A percentile compares a stretch with the other conserved stretches of the same genome.
phyloP scores from a whole-genome alignment of 2,113 vertebrate species.

The western clawed frog (Xenopus tropicalis) region UCB_Xtro_10.0 CM004451.2:6854001-6854500 shows the following conservation, averaged over 20 bases:
- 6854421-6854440: not conserved
- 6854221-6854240: conserved; percentile 6
- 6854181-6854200: not conserved
- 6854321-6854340: not conserved
- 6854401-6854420: not conserved
- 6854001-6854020: not conserved
- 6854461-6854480: not conserved
- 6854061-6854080: not conserved
- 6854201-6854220: not conserved
- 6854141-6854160: not conserved
- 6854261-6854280: not conserved
- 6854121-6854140: not conserved
- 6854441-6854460: not conserved
- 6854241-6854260: not conserved
- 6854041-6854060: not conserved
- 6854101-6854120: not conserved
- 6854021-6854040: not conserved
- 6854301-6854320: conserved; percentile 8
- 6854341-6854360: not conserved
- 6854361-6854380: too few relatives aligned
- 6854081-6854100: not conserved
- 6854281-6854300: not conserved
- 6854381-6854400: not conserved
- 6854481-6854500: not conserved
- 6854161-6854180: not conserved